These are phyloP conservation scores for Tachystola acroxantha DNA, from an alignment of 2,888 invertebrate species.

Conservation along the genomic window DNA sequence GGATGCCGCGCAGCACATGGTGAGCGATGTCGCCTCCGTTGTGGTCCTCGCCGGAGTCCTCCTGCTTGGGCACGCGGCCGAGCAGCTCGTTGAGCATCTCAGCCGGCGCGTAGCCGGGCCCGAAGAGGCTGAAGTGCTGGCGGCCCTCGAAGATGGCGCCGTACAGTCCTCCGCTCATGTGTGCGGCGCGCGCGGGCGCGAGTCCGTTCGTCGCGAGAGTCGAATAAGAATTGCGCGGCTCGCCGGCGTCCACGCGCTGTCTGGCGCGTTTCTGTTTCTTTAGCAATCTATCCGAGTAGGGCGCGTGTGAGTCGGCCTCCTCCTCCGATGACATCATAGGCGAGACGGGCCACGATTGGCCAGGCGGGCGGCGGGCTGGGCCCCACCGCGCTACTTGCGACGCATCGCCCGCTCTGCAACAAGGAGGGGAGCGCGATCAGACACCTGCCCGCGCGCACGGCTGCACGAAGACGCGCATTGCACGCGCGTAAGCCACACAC, in stretches of 20 bases:
- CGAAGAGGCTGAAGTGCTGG: constrained; percentile 89
- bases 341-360: constrained; percentile 90
- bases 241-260: constrained; percentile 97
- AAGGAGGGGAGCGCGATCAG: constrained; percentile 61
- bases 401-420: constrained; percentile 75
- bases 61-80: constrained; percentile 88
- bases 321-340: constrained; percentile 98
- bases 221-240: constrained; percentile 94
- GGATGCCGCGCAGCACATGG: constrained; percentile 93
- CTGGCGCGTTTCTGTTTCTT: constrained; percentile 96
- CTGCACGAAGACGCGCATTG: constrained; percentile 11
- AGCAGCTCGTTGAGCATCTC: constrained; percentile 95
- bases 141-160: constrained; percentile 91
- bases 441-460: constrained; percentile 61
- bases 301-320: constrained; percentile 95
- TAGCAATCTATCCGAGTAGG: constrained; percentile 95
- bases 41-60: constrained; percentile 76
- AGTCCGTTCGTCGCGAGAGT: constrained; percentile 75
- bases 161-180: constrained; percentile 92
- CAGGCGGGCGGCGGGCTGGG: constrained; percentile 81
- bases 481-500: constrained; percentile 7
- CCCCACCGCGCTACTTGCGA: constrained; percentile 72
- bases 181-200: constrained; percentile 82
- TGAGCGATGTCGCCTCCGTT: constrained; percentile 80
- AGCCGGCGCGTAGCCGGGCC: constrained; percentile 91